Percentiles rank a stretch among this genome's conserved stretches.
phyloP scores from a whole-genome alignment of 2,888 invertebrate species.

The Bedellia somnulentella region DNA sequence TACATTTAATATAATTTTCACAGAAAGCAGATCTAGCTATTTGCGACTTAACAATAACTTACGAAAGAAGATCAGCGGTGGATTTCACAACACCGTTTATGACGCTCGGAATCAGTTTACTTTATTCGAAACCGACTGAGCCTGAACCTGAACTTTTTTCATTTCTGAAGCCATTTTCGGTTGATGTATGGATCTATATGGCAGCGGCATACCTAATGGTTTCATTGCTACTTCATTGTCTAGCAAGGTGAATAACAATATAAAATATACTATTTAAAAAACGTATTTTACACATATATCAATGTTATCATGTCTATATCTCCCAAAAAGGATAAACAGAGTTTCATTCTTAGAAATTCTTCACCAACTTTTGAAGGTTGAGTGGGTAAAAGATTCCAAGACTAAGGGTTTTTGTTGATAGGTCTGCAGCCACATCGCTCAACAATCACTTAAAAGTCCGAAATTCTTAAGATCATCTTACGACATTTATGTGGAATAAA shows the following conservation, averaged over 20 bases:
- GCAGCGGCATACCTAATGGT: slow-evolving; percentile 82
- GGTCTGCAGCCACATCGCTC: no score
- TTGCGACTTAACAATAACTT: slow-evolving; percentile 95
- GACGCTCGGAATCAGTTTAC: slow-evolving; percentile 90
- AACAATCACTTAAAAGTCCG: no score
- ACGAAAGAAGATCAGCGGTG: slow-evolving; percentile 81
- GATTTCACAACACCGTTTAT: slow-evolving; percentile 98
- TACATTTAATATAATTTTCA: slow-evolving; percentile 11
- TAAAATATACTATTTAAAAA: background rate
- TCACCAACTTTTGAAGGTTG: no score
- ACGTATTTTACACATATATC: no score
- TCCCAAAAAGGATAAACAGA: no score
- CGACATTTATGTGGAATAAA: no score
- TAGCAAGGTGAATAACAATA: slow-evolving; percentile 65
- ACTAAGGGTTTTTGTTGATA: no score
- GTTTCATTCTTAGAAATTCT: no score
- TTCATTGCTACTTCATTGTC: slow-evolving; percentile 77
- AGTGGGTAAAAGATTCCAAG: no score
- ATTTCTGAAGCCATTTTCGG: slow-evolving; percentile 84
- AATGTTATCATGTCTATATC: no score
- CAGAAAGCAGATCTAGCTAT: slow-evolving; percentile 94
- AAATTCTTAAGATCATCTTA: no score
- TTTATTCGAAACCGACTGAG: slow-evolving; percentile 78
- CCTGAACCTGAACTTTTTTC: slow-evolving; percentile 84
- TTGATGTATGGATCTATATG: slow-evolving; percentile 90